phyloP scores from a whole-genome alignment of 2,797 vertebrate genomes.

The Holocentrus rufus region DNA sequence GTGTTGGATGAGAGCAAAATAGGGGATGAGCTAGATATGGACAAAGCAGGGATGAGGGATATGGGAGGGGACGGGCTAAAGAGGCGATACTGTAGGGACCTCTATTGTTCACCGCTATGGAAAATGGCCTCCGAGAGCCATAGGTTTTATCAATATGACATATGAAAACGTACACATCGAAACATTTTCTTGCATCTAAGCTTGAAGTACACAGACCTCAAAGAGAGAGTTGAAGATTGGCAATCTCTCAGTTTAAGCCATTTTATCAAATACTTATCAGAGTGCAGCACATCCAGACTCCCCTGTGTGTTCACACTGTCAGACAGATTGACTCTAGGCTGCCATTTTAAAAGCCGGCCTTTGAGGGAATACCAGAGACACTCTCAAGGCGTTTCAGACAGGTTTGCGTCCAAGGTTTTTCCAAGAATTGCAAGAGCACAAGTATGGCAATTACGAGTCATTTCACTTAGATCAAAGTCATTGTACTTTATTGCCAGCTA shows the following conservation, averaged over 20 bases:
- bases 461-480: no score
- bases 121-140: constrained; percentile 55
- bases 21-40: constrained; percentile 77
- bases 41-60: constrained; percentile 76
- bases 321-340: constrained; percentile 19
- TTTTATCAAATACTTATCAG: neutral
- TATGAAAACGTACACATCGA: constrained; percentile 36
- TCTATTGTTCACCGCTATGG: constrained; percentile 55
- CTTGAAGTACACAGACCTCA: neutral
- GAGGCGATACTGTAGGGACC: constrained; percentile 57
- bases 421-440: neutral
- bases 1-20: constrained; percentile 77
- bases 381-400: constrained; percentile 14
- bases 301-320: constrained; percentile 1
- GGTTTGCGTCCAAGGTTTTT: neutral
- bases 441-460: neutral
- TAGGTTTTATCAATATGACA: constrained; percentile 22
- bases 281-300: constrained; percentile 29
- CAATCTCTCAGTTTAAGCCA: neutral
- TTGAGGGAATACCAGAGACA: constrained; percentile 54
- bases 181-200: neutral
- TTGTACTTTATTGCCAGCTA: no score
- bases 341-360: constrained; percentile 63
- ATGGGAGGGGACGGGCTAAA: constrained; percentile 68
- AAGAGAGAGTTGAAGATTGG: constrained; percentile 19